Conservation (phyloP, 2,888 invertebrate genomes). For the Orthosia incerta region DNA sequence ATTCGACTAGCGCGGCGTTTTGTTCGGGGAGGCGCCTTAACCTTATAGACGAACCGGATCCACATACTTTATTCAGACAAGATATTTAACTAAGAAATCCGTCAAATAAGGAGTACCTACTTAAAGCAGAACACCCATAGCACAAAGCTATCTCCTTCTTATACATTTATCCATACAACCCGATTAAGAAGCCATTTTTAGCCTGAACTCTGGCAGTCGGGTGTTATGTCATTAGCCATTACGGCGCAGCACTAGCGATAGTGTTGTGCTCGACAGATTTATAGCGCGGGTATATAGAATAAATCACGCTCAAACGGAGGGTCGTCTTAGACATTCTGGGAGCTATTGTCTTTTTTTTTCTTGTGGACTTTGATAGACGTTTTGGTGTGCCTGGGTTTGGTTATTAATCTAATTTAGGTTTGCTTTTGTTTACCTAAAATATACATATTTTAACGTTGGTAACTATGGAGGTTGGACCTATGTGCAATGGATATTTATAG, state of each 20-base stretch:
- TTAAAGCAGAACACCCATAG: not conserved
- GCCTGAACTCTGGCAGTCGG: slow-evolving; percentile 59
- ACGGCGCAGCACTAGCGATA: slow-evolving; percentile 79
- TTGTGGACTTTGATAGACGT: slow-evolving; percentile 12
- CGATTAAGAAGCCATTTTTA: slow-evolving; percentile 67
- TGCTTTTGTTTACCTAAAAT: not conserved
- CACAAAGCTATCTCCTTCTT: slow-evolving; percentile 4
- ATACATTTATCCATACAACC: slow-evolving; percentile 28
- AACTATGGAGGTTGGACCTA: too few relatives aligned
- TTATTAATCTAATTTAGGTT: not conserved
- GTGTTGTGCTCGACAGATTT: slow-evolving; percentile 78
- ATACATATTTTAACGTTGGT: too few relatives aligned
- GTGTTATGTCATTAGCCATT: slow-evolving; percentile 81
- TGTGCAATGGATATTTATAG: too few relatives aligned
- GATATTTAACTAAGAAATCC: not conserved
- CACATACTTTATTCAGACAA: not conserved
- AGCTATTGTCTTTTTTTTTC: slow-evolving; percentile 58
- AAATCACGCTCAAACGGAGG: slow-evolving; percentile 68
- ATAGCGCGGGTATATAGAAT: slow-evolving; percentile 72
- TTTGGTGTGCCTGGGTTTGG: not conserved
- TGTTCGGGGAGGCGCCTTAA: too few relatives aligned
- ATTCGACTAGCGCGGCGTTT: too few relatives aligned
- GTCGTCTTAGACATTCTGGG: slow-evolving; percentile 65
- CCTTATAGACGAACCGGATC: not conserved
- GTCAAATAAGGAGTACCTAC: not conserved